Base-by-base conservation (phyloP, 2,888 invertebrate genomes). In the Eucera pruinosa region DNA sequence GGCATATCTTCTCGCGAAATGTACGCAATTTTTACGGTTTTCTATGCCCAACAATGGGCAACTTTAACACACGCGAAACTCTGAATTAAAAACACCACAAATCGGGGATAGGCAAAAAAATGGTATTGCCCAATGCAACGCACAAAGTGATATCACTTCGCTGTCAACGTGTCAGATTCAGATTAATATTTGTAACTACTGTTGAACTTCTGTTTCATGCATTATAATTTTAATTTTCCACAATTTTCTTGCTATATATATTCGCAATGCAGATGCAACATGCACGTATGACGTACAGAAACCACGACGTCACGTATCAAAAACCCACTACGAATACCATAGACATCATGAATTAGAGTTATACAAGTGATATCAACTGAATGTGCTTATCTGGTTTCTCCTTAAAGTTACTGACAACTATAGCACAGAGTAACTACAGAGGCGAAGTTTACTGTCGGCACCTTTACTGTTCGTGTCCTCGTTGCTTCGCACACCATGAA, bases 1-100 rank as follows among this genome's bases (percentile, higher is more conserved):
- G 92, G 91, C 92, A 92, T 92, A 58, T 84, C 84, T 61, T 71
- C 72, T 41, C 72, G 67, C 36, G 72, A 78, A 66, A 84, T 66
- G 36, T 83, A 77, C 33, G 70, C 77, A 71, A 81, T 71, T 55
- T 68, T 80, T 45, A n/a, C 15, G 3, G 23, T 23, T 55, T 45
- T 30, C 18, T 41, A 15, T 9, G 58, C 41, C 62, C 50, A 23
- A 18, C n/a, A 27, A 58, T 47, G 67, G 61, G 39, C 74, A 76
- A 60, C 43, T 36, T 39, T 36, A 48, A 45, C 39, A 27, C 15
- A 43, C 23, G 30, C 13, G 18, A 33, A 41, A 68, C 39, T 50
- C 43, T 73, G 36, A n/a, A 15, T 43, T 41, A 41, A 48, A 45
- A 20, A 11, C 25, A 13, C 4, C 41, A 30, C 30, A 30, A 11